Base-by-base conservation (phyloP, 1,140 invertebrate genomes). In the Micrasema minimum region DNA sequence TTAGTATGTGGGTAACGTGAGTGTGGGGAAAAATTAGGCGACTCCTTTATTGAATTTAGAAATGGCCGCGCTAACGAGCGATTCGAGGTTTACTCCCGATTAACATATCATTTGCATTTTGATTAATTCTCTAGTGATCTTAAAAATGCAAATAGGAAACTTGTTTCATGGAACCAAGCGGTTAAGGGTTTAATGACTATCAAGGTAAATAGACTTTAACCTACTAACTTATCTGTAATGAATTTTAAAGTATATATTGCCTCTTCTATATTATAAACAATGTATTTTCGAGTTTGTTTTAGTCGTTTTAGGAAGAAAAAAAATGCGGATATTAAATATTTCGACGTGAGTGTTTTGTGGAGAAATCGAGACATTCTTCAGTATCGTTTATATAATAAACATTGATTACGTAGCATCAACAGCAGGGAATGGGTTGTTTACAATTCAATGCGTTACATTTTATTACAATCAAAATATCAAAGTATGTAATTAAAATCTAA, bases 81-180 rank as follows among this genome's bases (percentile, higher is more conserved):
- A 65, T 71, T 66, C 53, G 45, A 64, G 62, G 38, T n/a, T 35
- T 37, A 23, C 23, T 37, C 31, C 59, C 20, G 41, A 75, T 75
- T 75, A 75, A 71, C 72, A 68, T 72, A 66, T 62, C 43, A 71
- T 75, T 71, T 71, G 73, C 73, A 75, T 75, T 71, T 71, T 72
- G 73, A 71, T 71, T 69, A 75, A 72, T 71, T 72, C 69, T 75
- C 73, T 59, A 75, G 73, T 69, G 73, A 71, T 75, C 69, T 75
- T 71, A 69, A 75, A 75, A 71, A 75, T 75, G 73, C 69, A 69
- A 75, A 75, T 71, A 14, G 38, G n/a, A 22, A 14, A 35, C 43
- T 50, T 37, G 11, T 9, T 2, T 20, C 46, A 14, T 18, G 50
- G 20, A 22, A 53, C 16, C 11, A 53, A 53, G 50, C 12, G 23